Evolutionary conservation across 1,140 invertebrate species (phyloP), one percentile per base, ranked within the genome.

Genomic region (Trichonephila clavata): DNA sequence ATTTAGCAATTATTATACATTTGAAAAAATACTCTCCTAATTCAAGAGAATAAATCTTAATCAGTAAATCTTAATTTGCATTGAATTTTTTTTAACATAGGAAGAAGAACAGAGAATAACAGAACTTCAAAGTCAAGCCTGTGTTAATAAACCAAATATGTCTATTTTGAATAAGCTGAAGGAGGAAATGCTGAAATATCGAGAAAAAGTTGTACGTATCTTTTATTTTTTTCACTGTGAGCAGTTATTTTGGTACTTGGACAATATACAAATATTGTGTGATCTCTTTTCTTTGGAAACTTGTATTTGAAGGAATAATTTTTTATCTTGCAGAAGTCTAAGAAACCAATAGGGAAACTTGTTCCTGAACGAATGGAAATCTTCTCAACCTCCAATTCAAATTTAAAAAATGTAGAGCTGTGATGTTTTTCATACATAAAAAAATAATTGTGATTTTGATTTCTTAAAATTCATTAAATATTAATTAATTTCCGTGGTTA

Each of bases 71-170:
- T 50, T 10, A 13, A 50, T 50, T 50, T 50, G 50, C 7, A 50
- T 50, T 50, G 10, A 50, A 14, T 86, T 94, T 43, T 84, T 77
- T 77, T 39, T 39, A 57, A 88, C 68, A n/a, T 90, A 96, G 96
- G 97, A 98, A 95, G 97, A 99, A 95, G 98, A 99, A 95, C 98
- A 99, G 96, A 98, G 99, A 96, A 99, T 99, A 63, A 99, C 98
- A 1, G 96, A 98, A 68, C 96, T 99, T 16, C 98, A 99, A 96
- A 98, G 98, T 95, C 98, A 98, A 95, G 98, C 98, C 6, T 97
- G 98, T 5, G 97, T 98, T 16, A 99, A 99, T 96, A 97, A 98
- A 95, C 98, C 99, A 81, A 99, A 99, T 96, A 97, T 97, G 96
- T 98, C 98, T 4, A 99, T 99, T 95, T 96, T 99, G 24, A 97